Evolutionary conservation across 1,140 invertebrate species (phyloP), one percentile per base, ranked within the genome.

Genomic region (Diploscapter pachys): DNA sequence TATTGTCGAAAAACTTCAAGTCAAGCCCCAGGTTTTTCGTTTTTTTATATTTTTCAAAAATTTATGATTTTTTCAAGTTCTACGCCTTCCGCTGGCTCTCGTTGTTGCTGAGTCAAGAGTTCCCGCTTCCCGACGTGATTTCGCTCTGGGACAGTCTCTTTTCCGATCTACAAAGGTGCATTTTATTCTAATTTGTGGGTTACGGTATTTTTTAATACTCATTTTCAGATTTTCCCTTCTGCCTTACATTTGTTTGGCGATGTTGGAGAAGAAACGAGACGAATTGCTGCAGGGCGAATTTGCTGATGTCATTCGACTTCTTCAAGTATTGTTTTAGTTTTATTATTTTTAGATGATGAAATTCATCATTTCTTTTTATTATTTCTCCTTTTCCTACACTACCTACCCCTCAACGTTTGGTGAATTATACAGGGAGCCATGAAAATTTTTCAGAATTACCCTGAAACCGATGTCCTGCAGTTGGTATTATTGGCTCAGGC

Each of bases 31-130:
- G 87, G 63, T 73, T 55, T 4, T 3, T 31, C 31, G 31, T 31
- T 31, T 31, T 31, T 31, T 31, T 31, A 0, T 31, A 63, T n/a
- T 53, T 67, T 67, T 13, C 13, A 67, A 67, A 4, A 67, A 31
- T 50, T 53, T 67, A 3, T 59, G 0, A 59, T 13, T 5, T 52
- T 63, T 62, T 71, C 50, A 65, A 74, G 73, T 98, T 94, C 87
- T 99, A 94, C 83, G 93, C 93, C 83, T 98, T 97, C 87, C 92
- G 94, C 84, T 99, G 96, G 96, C 88, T 99, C 11, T 97, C 94
- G 0, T 87, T 99, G n/a, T 86, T 99, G 49, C 87, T 99, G 2
- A 96, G 94, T 48, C 96, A 99, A 89, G 96, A 99, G 87, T 98
- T 98, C 88, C 92, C 93, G 53, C 87, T 98, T 73, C 96, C 96